Evolutionary conservation across 2,888 invertebrate genomes (phyloP).

Genomic region (Lithophane ornitopus): DNA sequence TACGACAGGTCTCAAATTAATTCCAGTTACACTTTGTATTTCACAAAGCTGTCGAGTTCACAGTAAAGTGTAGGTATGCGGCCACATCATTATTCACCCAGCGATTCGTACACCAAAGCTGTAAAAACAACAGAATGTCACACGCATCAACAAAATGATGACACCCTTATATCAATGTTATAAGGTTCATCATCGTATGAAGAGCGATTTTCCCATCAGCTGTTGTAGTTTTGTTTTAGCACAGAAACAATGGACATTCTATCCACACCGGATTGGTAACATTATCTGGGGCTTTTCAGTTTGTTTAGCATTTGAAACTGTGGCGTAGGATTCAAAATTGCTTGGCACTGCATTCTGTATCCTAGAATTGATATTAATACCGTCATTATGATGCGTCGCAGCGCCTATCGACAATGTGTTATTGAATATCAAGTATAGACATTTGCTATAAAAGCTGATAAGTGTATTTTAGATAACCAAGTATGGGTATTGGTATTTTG

Average conservation of each 20-base stretch:
- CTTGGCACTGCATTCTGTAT: conserved; percentile 48
- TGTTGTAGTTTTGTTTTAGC: conserved; percentile 68
- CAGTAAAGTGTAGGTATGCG: conserved; percentile 77
- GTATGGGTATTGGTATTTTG: conserved; percentile 59
- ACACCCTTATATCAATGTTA: conserved; percentile 59
- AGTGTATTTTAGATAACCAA: conserved; percentile 67
- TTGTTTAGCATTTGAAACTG: conserved; percentile 57
- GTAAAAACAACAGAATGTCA: conserved; percentile 59
- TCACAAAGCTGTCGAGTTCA: conserved; percentile 77
- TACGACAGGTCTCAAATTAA: conserved; percentile 68
- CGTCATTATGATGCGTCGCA: conserved; percentile 74
- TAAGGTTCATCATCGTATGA: conserved; percentile 72
- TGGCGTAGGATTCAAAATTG: conserved; percentile 56
- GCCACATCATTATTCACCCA: conserved; percentile 83
- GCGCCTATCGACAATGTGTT: conserved; percentile 67
- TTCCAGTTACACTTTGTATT: conserved; percentile 75
- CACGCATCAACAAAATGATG: conserved; percentile 49
- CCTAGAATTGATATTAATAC: conserved; percentile 69
- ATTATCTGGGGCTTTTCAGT: conserved; percentile 55
- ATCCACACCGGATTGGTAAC: conserved; percentile 71
- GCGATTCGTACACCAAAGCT: conserved; percentile 64
- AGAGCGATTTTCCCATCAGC: conserved; percentile 55
- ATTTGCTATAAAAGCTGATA: conserved; percentile 63
- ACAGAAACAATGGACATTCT: conserved; percentile 85
- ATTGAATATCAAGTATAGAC: conserved; percentile 70